Base-by-base conservation (phyloP, 2,797 vertebrate species). In the Babyrousa celebensis region DNA sequence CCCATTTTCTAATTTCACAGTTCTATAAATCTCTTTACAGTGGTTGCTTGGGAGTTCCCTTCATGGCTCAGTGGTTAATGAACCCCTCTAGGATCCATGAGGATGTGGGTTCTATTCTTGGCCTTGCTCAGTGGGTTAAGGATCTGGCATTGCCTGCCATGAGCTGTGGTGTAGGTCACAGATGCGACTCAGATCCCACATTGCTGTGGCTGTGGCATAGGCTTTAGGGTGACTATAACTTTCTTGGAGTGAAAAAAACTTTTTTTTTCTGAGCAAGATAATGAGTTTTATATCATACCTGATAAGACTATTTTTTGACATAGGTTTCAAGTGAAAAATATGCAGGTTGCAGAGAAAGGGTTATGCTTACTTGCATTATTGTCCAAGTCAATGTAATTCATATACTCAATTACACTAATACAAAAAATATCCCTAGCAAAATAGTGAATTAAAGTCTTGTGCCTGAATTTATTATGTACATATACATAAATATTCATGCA, bases 181-280 rank as follows among this genome's bases (percentile, higher is more conserved):
- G 43, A 48, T 48, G 43, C 43, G 43, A 7, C 43, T 48, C 43
- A 10, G 43, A 10, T 48, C 43, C 43, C 43, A 7, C 43, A 48
- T 48, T 48, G 43, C 43, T 48, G 43, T 48, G 6, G 43, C 43
- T 48, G 43, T 48, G 43, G 43, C 43, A 48, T 48, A 48, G 43
- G 43, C 29, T 78, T 91, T 86, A 67, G 8, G 7, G 71, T 94
- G 9, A 9, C 32, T 95, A 82, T 14, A 92, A 94, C 2, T 72
- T 85, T 25, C 27, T 27, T 82, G 25, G 1, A 62, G 9, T 77
- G 85, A 62, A 85, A 89, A 75, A 68, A 12, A 70, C 21, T 65
- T 25, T 36, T 17, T 48, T 29, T 54, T 65, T 15, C 11, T 67
- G 14, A 21, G 7, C 82, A 11, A 92, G 10, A 23, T 56, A 67